Evolutionary conservation across 2,113 vertebrate species (phyloP).

Genomic region (Ginglymostoma cirratum): DNA sequence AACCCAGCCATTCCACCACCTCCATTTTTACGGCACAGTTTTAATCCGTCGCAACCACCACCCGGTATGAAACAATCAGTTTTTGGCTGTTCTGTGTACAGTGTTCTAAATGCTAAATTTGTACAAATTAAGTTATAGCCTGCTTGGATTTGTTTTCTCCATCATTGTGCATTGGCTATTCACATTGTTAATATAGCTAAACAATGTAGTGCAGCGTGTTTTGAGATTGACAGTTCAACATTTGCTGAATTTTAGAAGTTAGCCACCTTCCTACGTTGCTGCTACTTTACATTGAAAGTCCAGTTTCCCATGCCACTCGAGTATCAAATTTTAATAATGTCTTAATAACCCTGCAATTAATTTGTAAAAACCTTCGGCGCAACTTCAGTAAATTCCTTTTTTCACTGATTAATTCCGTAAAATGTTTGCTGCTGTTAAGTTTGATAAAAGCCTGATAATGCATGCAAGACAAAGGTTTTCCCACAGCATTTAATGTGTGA

Average conservation of each 20-base stretch:
- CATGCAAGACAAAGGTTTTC: background rate
- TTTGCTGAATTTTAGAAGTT: no score
- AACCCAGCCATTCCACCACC: constrained; percentile 77
- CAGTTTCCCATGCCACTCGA: background rate
- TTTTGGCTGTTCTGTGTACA: background rate
- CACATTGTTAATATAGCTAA: no score
- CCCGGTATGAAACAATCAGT: constrained; percentile 66
- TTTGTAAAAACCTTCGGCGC: background rate
- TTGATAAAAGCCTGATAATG: background rate
- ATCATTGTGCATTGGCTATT: background rate
- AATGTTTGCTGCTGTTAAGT: background rate
- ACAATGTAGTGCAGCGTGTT: background rate
- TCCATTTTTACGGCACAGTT: constrained; percentile 78
- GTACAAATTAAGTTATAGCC: background rate
- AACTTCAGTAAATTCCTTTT: background rate
- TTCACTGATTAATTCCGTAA: background rate
- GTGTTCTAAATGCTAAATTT: background rate
- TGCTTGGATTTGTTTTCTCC: background rate
- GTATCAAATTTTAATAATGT: background rate
- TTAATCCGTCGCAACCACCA: constrained; percentile 89
- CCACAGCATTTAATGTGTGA: background rate
- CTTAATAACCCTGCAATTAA: background rate
- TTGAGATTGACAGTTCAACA: background rate
- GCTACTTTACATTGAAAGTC: background rate
- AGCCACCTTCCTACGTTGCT: background rate